Percentiles rank a stretch among this genome's conserved stretches.
Conservation (phyloP, 2,113 vertebrate genomes). For the Phycodurus eques region DNA sequence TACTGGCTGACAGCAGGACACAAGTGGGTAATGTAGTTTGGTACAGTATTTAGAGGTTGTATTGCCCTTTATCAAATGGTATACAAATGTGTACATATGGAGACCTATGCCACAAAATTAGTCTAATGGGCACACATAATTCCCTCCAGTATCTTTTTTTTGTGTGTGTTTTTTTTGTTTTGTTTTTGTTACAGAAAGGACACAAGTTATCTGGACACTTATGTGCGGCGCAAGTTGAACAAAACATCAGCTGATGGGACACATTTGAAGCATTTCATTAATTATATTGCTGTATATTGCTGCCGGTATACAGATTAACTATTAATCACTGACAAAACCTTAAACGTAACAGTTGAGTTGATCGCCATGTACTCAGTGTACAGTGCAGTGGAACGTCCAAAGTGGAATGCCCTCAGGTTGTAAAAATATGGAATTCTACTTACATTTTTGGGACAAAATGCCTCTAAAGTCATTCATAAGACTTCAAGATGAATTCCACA, state of each 20-base stretch:
- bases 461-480: not conserved
- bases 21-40: constrained; percentile 37
- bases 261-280: constrained; percentile 30
- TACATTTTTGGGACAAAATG: not conserved
- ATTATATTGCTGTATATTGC: constrained; percentile 59
- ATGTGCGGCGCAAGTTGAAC: constrained; percentile 9
- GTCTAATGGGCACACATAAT: not conserved
- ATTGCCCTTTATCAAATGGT: constrained; percentile 43
- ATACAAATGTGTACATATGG: constrained; percentile 19
- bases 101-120: constrained; percentile 34
- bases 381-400: not conserved
- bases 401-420: not conserved
- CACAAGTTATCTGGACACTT: constrained; percentile 15
- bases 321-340: constrained; percentile 28
- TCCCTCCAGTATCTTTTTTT: constrained; percentile 13
- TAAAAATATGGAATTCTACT: not conserved
- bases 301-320: constrained; percentile 18
- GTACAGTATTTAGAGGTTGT: constrained; percentile 55
- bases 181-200: constrained; percentile 9
- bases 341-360: constrained; percentile 33
- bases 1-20: constrained; percentile 56
- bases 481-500: not conserved
- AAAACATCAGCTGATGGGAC: constrained; percentile 20
- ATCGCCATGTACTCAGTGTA: constrained; percentile 21
- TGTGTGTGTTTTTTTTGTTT: no score